A percentile compares a stretch with the other conserved stretches of the same genome.
Evolutionary conservation across 1,140 invertebrate genomes (phyloP).

Genomic region (Linepithema humile): DNA sequence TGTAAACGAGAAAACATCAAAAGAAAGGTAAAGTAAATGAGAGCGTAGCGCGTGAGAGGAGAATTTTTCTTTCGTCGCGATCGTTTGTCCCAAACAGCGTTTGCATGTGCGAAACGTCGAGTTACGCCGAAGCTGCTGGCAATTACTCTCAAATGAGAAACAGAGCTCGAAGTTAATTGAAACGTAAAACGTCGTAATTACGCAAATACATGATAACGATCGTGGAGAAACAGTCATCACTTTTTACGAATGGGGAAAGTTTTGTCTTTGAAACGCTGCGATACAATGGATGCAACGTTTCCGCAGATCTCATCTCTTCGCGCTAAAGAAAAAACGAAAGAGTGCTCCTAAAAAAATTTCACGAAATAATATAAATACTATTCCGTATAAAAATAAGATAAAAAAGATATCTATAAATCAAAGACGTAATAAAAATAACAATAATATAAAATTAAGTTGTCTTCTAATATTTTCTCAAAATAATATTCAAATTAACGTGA

Average conservation of each 20-base stretch:
- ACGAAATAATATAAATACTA: neutral
- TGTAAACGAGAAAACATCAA: slow-evolving; percentile 15
- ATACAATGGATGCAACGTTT: neutral
- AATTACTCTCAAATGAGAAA: slow-evolving; percentile 33
- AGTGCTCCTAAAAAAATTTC: neutral
- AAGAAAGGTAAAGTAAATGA: slow-evolving; percentile 44
- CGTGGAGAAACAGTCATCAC: neutral
- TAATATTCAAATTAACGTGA: neutral
- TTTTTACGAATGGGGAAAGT: neutral
- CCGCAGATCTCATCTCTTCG: neutral
- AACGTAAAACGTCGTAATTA: neutral
- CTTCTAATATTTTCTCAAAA: neutral
- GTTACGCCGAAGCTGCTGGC: slow-evolving; percentile 37
- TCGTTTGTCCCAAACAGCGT: neutral
- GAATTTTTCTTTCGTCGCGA: slow-evolving; percentile 34
- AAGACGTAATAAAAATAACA: neutral
- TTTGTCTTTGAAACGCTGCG: neutral
- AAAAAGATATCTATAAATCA: neutral
- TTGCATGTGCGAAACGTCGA: neutral
- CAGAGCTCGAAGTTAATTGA: neutral
- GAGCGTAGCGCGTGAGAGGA: slow-evolving; percentile 12
- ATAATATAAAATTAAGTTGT: neutral
- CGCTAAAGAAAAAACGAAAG: neutral
- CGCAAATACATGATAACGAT: neutral
- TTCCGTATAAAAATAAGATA: neutral